Evolutionary conservation across 2,888 invertebrate species (phyloP), one percentile per base, ranked within the genome.

Genomic region (Protonemura montana): DNA sequence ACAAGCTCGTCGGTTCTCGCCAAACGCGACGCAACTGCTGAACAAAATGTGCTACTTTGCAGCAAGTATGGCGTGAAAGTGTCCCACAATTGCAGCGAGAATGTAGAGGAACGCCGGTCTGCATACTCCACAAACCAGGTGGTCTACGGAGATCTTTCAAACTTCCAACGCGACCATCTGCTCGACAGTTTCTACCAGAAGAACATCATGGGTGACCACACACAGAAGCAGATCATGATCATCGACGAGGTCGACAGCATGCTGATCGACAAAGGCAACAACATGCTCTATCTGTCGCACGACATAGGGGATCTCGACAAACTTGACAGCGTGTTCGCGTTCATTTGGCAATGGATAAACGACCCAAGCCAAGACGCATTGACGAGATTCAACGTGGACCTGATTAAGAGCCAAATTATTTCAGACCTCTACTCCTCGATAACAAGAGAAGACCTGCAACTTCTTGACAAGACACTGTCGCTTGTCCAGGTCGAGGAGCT

Each of bases 161-260:
- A 82, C 26, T 90, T 90, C 84, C 89, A 90, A 83, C 78, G 89
- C 6, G 90, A 90, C 76, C 86, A 89, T 88, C 88, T 90, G 16
- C 87, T 90, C 5, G 90, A 91, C 59, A 88, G 88, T 10, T 91
- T 91, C 85, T 90, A 90, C 87, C 89, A 88, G 0, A 88, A 90
- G 87, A 90, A 90, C 30, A 89, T 90, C 25, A 85, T 89, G 59
- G 89, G 90, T 5, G 88, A 89, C 27, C 89, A 90, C 41, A 35
- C 35, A 35, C 87, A 86, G 5, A 89, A 89, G 86, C 88, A 89
- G 16, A 89, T 88, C 25, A 89, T 91, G 0, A 90, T 92, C 10
- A 89, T 92, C 1, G 92, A 92, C 87, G 92, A 92, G 89, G 91
- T 92, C 0, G 92, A 92, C 87, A 91, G 90, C 87, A 91, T 92